Evolutionary conservation across 2,888 invertebrate species (phyloP).

Genomic region (Tuta absoluta): DNA sequence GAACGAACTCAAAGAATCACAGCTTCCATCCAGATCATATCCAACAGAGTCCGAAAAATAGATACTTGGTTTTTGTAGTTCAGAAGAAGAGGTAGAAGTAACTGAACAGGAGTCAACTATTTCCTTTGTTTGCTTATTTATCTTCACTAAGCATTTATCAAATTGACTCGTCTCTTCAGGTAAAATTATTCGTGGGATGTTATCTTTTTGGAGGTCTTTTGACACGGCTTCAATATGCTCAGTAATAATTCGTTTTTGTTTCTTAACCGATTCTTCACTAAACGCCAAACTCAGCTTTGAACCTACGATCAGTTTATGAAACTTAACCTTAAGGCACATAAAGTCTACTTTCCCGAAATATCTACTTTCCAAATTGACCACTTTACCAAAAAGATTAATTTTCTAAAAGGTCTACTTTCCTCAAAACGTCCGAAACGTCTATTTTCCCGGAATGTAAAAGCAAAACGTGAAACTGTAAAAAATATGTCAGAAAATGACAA

Average conservation of each 20-base stretch:
- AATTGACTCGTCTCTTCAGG: background rate
- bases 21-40: background rate
- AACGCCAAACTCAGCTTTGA: conserved; percentile 55
- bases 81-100: background rate
- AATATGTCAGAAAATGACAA: too few species aligned
- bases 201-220: background rate
- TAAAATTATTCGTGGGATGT: background rate
- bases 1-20: background rate
- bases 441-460: too few species aligned
- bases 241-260: conserved; percentile 45
- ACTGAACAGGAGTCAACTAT: background rate
- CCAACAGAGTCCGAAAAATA: background rate
- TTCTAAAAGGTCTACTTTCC: too few species aligned
- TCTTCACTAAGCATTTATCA: background rate
- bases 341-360: background rate
- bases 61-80: background rate
- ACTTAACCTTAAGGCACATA: conserved; percentile 51
- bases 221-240: background rate
- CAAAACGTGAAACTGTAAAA: too few species aligned
- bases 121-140: background rate
- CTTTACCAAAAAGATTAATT: too few species aligned
- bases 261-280: conserved; percentile 55
- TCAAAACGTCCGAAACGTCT: too few species aligned
- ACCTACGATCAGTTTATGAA: conserved; percentile 66
- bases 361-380: too few species aligned